phyloP scores from a whole-genome alignment of 35 echinoderm and acorn worm species.

The Heliocidaris erythrogramma region DNA sequence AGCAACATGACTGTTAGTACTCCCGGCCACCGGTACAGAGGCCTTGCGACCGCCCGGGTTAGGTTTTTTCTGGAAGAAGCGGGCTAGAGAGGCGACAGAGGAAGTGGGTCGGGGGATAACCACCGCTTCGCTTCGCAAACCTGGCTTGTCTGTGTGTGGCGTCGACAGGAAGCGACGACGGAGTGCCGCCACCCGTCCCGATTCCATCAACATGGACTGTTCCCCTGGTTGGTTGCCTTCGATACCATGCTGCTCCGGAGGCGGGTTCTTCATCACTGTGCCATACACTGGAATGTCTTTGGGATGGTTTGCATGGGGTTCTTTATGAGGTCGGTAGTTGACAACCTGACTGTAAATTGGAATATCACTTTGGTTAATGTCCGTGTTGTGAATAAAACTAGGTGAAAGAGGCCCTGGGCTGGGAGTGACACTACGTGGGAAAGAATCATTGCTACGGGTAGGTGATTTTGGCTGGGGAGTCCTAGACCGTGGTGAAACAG shows the following conservation, averaged over 20 bases:
- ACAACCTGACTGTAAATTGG: slow-evolving; percentile 19
- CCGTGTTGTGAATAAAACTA: background rate
- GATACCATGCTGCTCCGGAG: background rate
- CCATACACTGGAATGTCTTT: background rate
- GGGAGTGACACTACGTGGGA: slow-evolving; percentile 31
- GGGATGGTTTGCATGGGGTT: background rate
- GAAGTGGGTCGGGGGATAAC: slow-evolving; percentile 31
- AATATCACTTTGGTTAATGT: background rate
- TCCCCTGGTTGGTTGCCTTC: slow-evolving; percentile 37
- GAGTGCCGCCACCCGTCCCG: slow-evolving; percentile 28
- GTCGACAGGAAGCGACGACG: slow-evolving; percentile 25
- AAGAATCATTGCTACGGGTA: background rate
- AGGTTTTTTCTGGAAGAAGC: slow-evolving; percentile 50
- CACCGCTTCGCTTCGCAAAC: slow-evolving; percentile 49
- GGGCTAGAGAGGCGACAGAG: slow-evolving; percentile 37
- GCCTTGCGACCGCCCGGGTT: background rate
- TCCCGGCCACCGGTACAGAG: background rate
- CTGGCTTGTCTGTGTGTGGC: slow-evolving; percentile 24
- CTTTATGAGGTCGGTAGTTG: background rate
- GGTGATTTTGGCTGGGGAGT: slow-evolving; percentile 21
- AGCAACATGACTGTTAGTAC: background rate
- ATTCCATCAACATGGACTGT: slow-evolving; percentile 14
- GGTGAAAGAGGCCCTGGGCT: background rate
- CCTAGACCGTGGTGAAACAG: background rate
- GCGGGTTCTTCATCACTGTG: background rate